Base-by-base conservation (phyloP, 2,797 vertebrate species). In the Crax fasciolata region DNA sequence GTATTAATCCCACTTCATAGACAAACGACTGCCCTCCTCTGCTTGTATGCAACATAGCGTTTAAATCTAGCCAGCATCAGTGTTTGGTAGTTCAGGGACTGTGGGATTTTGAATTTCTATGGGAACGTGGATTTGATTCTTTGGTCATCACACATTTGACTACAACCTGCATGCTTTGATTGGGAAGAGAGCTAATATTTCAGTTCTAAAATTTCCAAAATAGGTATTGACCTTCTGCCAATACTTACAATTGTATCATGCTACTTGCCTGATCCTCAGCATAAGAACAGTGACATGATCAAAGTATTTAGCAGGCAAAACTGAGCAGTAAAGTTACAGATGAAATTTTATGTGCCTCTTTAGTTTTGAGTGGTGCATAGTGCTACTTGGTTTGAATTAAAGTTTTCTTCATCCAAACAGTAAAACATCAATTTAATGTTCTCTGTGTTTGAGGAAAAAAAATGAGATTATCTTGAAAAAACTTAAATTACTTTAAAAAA, bases 341-440 rank as follows among this genome's bases (percentile, higher is more conserved):
- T 62, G 39, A 68, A 78, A 55, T 91, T 84, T 75, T 43, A 44
- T 75, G 39, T 76, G 77, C 11, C 6, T 63, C 65, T 93, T 75
- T 57, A 86, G 32, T 87, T 92, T 57, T 23, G 58, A 80, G 79
- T 43, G 27, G 30, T 80, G 35, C 35, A 2, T 35, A 44, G 54
- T 49, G 80, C 46, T 27, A 19, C 74, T 76, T 88, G 80, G 59
- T 80, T 93, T 80, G 66, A 88, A 66, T 83, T 96, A 55, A 82
- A 80, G 57, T 35, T 85, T 16, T n/a, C 59, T 55, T 59, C 70
- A 90, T 77, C 62, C 76, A 79, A 75, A 73, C 43, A 72, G 68
- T 77, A 39, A 79, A 54, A 52, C 61, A 76, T 79, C 68, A 83
- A 68, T 92, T 89, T 80, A 84, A 78, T 66, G 58, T 94, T 93